Base-by-base conservation (phyloP, 2,113 vertebrate genomes). In the Crotalus tigris region DNA sequence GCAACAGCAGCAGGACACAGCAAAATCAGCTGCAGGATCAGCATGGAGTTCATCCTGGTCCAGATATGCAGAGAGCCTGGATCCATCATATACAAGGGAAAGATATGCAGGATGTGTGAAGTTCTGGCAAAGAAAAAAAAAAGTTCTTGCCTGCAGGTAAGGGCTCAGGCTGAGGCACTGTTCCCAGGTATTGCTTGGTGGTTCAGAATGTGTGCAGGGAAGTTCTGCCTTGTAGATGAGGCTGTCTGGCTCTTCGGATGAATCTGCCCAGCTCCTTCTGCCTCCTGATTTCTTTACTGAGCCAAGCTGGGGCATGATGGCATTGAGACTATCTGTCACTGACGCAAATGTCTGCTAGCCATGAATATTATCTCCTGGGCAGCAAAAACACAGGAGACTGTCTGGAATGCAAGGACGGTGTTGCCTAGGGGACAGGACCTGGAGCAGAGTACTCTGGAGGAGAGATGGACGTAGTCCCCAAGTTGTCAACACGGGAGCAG, bases 281-380 rank as follows among this genome's bases (percentile, higher is more conserved):
- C 87, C 53, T 89, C 75, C 88, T 29, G 55, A 59, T 58, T 61
- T 59, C 88, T 15, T 57, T 75, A n/a, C 93, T 26, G 95, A 0
- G 0, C 95, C 95, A 92, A 90, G 88, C 94, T 89, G 0, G 0
- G 92, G 92, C 81, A 95, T 93, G 92, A 94, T 97, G 97, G 97
- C 97, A 97, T 97, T 97, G 97, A 97, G 96, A 96, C 94, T 88
- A 96, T 96, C 96, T 96, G 96, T 96, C 97, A 96, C 94, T 97
- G 97, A 97, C 97, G 97, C 95, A 97, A 96, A 96, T 1, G 96
- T 97, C 97, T 97, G 96, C 95, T 95, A 3, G 29, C 96, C 0
- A 88, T 95, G 97, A 97, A 96, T 96, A 97, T 97, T 97, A 97
- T 97, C 96, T 97, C 96, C 95, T 96, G 95, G 96, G 95, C 95